These are phyloP conservation scores for Phyllotis vaccarum DNA, from an alignment of 2,797 vertebrate species.

Conservation along the genomic window DNA sequence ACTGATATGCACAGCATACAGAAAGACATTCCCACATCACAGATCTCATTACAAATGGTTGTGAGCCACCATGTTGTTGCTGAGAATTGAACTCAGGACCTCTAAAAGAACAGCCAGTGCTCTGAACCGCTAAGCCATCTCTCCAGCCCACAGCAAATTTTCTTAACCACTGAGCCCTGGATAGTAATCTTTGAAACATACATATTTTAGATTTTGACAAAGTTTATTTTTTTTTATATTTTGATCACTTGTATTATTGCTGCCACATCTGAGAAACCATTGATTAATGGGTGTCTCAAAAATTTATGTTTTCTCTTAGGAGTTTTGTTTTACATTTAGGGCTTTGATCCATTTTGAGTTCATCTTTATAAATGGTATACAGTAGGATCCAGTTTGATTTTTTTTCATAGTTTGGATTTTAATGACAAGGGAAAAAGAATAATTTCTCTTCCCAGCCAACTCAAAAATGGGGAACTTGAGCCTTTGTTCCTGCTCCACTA, in stretches of 20 bases:
- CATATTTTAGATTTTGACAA: conserved; percentile 36
- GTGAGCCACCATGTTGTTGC: no score
- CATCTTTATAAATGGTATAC: neutral
- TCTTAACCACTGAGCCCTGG: neutral
- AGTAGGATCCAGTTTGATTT: neutral
- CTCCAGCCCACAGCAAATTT: neutral
- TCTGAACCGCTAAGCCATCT: no score
- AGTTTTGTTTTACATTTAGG: conserved; percentile 19
- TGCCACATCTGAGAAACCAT: conserved; percentile 28
- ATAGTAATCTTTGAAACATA: neutral
- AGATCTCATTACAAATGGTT: no score
- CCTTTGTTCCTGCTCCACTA: neutral
- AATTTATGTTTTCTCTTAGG: neutral
- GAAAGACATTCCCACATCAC: no score
- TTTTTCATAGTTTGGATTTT: conserved; percentile 36
- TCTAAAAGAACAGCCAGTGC: no score
- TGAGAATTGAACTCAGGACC: no score
- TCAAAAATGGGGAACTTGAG: neutral
- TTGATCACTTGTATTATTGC: neutral
- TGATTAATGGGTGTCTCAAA: neutral
- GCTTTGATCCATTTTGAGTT: conserved; percentile 1
- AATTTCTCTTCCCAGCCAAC: neutral
- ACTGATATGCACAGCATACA: no score
- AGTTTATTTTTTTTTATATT: neutral
- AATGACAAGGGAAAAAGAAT: conserved; percentile 32